phyloP scores from a whole-genome alignment of 1,140 invertebrate genomes.

The Drosophila trapezifrons region DNA sequence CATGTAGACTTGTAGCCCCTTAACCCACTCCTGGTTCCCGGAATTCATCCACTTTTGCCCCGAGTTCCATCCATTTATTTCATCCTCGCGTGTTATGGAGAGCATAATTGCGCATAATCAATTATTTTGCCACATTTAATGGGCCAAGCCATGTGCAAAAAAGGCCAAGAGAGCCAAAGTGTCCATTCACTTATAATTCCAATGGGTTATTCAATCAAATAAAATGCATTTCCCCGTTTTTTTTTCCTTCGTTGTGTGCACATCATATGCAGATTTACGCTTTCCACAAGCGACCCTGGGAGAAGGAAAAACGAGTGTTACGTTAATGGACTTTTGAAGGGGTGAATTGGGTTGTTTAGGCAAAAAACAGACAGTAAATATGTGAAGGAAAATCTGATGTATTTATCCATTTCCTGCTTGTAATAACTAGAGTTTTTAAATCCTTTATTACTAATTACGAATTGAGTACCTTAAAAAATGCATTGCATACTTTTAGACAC shows the following conservation, averaged over 20 bases:
- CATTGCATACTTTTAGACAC: too few species aligned
- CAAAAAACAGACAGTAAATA: neutral
- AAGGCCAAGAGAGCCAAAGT: slow-evolving; percentile 31
- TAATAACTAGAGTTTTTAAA: neutral
- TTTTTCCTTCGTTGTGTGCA: slow-evolving; percentile 1
- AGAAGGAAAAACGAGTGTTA: slow-evolving; percentile 9
- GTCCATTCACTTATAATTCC: slow-evolving; percentile 31
- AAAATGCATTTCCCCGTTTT: slow-evolving; percentile 11
- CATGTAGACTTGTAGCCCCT: too few species aligned
- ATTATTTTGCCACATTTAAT: slow-evolving; percentile 81
- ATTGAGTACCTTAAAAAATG: too few species aligned
- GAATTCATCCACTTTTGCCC: neutral
- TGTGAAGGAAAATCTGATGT: neutral
- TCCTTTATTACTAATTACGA: too few species aligned
- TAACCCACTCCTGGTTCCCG: neutral
- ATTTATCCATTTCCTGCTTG: neutral
- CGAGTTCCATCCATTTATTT: slow-evolving; percentile 20
- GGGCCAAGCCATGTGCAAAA: slow-evolving; percentile 40
- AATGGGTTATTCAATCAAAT: slow-evolving; percentile 35
- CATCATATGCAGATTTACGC: slow-evolving; percentile 46
- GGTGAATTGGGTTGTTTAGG: slow-evolving; percentile 18
- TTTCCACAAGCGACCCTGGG: too few species aligned
- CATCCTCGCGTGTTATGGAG: slow-evolving; percentile 45
- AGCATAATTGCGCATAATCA: slow-evolving; percentile 80
- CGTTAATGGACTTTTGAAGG: slow-evolving; percentile 43